Evolutionary conservation across 2,113 vertebrate genomes (phyloP).

Genomic region (Petrocephalus zakoni): DNA sequence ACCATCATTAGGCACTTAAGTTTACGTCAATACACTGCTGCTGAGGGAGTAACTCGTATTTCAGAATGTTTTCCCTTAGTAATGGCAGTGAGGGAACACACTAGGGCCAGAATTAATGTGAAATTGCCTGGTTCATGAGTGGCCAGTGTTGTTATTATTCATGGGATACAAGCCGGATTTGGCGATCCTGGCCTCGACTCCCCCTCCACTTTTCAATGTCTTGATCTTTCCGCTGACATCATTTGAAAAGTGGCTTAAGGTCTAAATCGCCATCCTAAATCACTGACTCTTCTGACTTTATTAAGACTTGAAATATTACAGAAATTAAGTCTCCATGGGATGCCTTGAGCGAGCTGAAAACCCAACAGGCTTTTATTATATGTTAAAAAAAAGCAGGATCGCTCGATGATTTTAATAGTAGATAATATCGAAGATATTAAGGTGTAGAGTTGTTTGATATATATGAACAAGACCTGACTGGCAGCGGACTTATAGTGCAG

Average conservation of each 20-base stretch:
- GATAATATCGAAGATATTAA: neutral
- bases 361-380: neutral
- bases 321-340: neutral
- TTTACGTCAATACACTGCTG: neutral
- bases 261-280: conserved; percentile 11
- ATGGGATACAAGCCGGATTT: conserved; percentile 2
- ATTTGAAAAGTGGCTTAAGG: neutral
- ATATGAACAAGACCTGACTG: neutral
- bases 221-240: conserved; percentile 57
- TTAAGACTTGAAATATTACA: conserved; percentile 8
- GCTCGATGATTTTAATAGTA: neutral
- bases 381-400: neutral
- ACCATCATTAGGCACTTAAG: conserved; percentile 8
- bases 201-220: conserved; percentile 52
- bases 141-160: conserved; percentile 49
- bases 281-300: neutral
- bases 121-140: conserved; percentile 30
- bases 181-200: conserved; percentile 49
- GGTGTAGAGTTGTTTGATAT: neutral
- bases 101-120: conserved; percentile 5
- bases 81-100: conserved; percentile 13
- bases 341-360: conserved; percentile 6
- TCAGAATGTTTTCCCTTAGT: conserved; percentile 14
- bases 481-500: neutral
- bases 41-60: neutral